Evolutionary conservation across 2,797 vertebrate species (phyloP), one percentile per base, ranked within the genome.

Genomic region (Galaxias olidus): DNA sequence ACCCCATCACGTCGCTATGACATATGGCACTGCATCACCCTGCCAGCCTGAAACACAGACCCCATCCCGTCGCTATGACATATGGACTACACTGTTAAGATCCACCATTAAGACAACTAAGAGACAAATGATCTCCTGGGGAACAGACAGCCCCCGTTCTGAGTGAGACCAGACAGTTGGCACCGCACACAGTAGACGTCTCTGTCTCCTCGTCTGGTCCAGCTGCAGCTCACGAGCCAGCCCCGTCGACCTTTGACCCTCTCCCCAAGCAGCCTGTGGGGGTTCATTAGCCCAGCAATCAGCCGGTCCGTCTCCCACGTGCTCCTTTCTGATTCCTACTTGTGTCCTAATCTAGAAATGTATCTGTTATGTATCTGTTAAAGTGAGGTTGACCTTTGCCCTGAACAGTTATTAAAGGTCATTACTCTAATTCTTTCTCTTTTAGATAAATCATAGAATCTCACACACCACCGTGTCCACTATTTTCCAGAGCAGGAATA

Each of bases 1-100:
- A 84, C 70, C 79, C 11, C 45, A 18, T 17, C 50, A 52, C 50
- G n/a, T n/a, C n/a, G n/a, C n/a, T n/a, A n/a, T n/a, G n/a, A n/a
- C n/a, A n/a, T n/a, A n/a, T n/a, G n/a, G 75, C 95, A 97, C 87
- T 93, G 94, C 89, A 99, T 89, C 78, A 99, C 96, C 84, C 88
- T 95, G 59, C 93, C 90, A 82, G 98, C 98, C 96, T 98, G 84
- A 18, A 73, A 90, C 30, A 30, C 30, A 47, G 45, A 14, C 45
- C 9, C 45, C 45, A 14, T 17, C 50, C 17, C 13, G 9, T 14
- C 13, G 45, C 1, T 47, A 9, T 6, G 30, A 30, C 30, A 30
- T 2, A 30, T 30, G 30, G 30, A 30, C 30, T 30, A 30, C 30
- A 30, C 45, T 47, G 9, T 14, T 47, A 10, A 47, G 13, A 47